Percentiles rank a stretch among this genome's conserved stretches.
phyloP scores from a whole-genome alignment of 2,113 vertebrate genomes.

The Equus przewalskii region DNA sequence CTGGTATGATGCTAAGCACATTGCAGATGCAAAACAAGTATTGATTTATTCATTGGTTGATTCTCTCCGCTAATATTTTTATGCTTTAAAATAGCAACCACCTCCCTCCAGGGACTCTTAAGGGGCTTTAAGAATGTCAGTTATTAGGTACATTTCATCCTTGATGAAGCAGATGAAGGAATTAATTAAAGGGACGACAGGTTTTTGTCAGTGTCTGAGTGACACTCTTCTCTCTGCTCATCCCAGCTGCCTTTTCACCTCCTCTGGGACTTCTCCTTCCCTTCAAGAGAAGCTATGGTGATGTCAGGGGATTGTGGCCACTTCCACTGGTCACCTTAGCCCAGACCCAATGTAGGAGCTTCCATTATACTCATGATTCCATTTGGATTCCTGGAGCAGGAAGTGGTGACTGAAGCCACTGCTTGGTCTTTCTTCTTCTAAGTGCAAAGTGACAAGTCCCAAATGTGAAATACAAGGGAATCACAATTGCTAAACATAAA shows the following conservation, averaged over 20 bases:
- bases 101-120: constrained; percentile 24
- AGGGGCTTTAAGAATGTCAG: constrained; percentile 39
- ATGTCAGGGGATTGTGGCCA: background rate
- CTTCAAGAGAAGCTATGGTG: background rate
- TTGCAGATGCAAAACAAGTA: constrained; percentile 51
- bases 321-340: background rate
- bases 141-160: constrained; percentile 44
- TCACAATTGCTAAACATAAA: background rate
- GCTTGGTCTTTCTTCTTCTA: background rate
- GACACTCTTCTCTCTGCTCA: background rate
- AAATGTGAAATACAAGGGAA: background rate
- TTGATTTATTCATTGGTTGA: constrained; percentile 47
- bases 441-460: background rate
- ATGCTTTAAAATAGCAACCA: constrained; percentile 66
- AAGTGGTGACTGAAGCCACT: background rate
- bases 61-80: constrained; percentile 62
- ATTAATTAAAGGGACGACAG: constrained; percentile 8
- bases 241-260: background rate
- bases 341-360: background rate
- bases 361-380: background rate
- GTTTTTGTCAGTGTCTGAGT: background rate
- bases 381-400: background rate
- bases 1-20: background rate
- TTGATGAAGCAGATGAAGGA: constrained; percentile 45
- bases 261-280: background rate